Base-by-base conservation (phyloP, 2,888 invertebrate species). In the Drosophila picticornis region DNA sequence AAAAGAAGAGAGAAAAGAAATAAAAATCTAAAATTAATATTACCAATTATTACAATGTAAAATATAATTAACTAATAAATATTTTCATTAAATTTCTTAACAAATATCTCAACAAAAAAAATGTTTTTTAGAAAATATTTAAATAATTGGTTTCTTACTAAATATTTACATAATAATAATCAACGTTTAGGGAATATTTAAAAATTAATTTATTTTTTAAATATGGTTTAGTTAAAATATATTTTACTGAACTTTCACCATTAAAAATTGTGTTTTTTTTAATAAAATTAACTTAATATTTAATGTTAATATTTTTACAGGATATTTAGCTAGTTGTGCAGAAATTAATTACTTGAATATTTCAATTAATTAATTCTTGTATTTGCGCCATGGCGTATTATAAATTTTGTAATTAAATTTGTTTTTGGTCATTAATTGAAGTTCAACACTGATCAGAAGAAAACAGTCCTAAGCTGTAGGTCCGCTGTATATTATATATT, bases 121-220 rank as follows among this genome's bases (percentile, higher is more conserved):
- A 22, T 38, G 7, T 38, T 38, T 38, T 38, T 19, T 2, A 19
- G 7, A 38, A 19, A 19, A 19, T 38, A 16, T 19, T 34, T 4
- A 38, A 19, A 16, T 11, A 38, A 0, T 3, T 1, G 38, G 1
- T 38, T 38, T 19, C 2, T n/a, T 5, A 0, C 2, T 11, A 43
- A 43, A 43, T n/a, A 1, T n/a, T 38, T 4, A 1, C 38, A 9
- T 9, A 38, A 9, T 38, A 4, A 19, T 19, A 2, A 9, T 19
- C 4, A 29, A 29, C 1, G 6, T 6, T 29, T 19, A 9, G 9
- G 2, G n/a, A 22, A 4, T 1, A 22, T 7, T 0, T 0, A 38
- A 22, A 38, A 34, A 31, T 11, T 19, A 19, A n/a, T 9, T 0
- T 10, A 1, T 43, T n/a, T n/a, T n/a, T 40, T 4, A 2, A 5